A percentile compares a stretch with the other conserved stretches of the same genome.
Conservation (phyloP, 2,113 vertebrate genomes). For the Perca fluviatilis region DNA sequence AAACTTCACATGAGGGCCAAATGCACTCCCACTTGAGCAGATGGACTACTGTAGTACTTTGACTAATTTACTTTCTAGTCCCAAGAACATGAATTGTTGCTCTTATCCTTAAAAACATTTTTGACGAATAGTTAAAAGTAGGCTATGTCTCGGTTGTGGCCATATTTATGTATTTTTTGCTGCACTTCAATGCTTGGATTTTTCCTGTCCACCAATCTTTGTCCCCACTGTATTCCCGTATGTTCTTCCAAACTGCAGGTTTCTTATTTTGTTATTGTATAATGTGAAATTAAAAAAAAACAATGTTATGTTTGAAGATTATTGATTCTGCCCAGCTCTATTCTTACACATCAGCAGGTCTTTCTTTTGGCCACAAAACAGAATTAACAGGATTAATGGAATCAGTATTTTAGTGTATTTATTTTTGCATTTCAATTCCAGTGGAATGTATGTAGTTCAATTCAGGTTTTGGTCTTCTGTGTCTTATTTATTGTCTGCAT, state of each 20-base stretch:
- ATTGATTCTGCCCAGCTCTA: not conserved
- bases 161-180: not conserved
- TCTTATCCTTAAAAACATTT: not conserved
- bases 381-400: conserved; percentile 6
- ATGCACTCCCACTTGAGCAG: conserved; percentile 34
- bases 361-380: not conserved
- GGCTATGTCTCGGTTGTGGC: not conserved
- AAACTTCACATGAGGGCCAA: conserved; percentile 12
- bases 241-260: not conserved
- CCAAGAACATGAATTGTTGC: conserved; percentile 26
- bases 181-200: not conserved
- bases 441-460: not conserved
- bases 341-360: conserved; percentile 12
- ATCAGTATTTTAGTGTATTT: not conserved
- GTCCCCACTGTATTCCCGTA: not conserved
- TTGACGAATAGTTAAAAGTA: not conserved
- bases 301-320: conserved; percentile 1
- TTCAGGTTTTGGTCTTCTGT: not conserved
- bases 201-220: not conserved
- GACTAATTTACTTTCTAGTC: conserved; percentile 30
- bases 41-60: conserved; percentile 7
- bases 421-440: not conserved
- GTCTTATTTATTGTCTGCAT: not conserved
- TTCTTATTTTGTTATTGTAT: not conserved
- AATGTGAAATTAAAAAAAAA: not conserved